Evolutionary conservation across 2,113 vertebrate species (phyloP).

Genomic region (Dinomys branickii): DNA sequence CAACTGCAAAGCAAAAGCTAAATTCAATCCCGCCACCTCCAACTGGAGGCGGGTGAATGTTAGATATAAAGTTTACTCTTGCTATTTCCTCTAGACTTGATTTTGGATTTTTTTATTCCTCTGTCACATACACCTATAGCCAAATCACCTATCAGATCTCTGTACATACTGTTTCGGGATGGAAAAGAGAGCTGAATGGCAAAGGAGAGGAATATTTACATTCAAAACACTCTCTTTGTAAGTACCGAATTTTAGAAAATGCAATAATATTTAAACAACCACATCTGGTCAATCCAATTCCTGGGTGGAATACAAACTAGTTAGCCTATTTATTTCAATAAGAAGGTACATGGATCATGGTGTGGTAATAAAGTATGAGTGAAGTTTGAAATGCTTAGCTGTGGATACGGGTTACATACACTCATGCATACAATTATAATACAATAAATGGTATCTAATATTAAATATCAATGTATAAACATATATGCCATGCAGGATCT

Average conservation of each 20-base stretch:
- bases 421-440: accelerated
- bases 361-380: neutral
- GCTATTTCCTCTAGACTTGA: slow-evolving; percentile 40
- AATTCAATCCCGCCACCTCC: neutral
- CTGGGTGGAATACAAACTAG: neutral
- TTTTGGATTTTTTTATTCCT: neutral
- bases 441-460: neutral
- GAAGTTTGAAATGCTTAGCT: neutral
- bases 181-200: neutral
- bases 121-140: neutral
- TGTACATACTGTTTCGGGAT: neutral
- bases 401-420: neutral
- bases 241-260: neutral
- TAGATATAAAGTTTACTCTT: neutral
- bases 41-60: neutral
- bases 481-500: neutral
- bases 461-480: neutral
- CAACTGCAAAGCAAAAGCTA: neutral
- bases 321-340: slow-evolving; percentile 4
- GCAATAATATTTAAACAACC: slow-evolving; percentile 16
- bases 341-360: neutral
- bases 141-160: neutral
- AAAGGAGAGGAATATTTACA: neutral
- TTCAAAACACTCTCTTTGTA: slow-evolving; percentile 6
- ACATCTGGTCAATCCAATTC: neutral